Evolutionary conservation across 2,888 invertebrate species (phyloP).

Genomic region (Nemotelus nigrinus): DNA sequence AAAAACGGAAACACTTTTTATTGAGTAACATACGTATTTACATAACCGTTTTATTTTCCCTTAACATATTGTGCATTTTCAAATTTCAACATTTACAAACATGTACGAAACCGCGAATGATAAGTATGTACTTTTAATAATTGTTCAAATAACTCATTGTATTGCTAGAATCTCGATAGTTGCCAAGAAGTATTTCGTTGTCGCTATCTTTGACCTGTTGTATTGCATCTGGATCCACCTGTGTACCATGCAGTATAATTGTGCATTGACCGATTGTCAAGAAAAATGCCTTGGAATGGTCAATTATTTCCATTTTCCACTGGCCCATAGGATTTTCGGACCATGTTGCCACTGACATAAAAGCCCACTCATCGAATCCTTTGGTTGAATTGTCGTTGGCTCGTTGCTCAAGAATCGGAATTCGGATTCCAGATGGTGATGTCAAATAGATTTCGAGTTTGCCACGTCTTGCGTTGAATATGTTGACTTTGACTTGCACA

Average conservation of each 20-base stretch:
- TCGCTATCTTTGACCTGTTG: neutral
- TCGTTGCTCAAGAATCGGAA: slow-evolving; percentile 77
- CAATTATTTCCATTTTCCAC: slow-evolving; percentile 70
- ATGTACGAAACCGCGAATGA: no score
- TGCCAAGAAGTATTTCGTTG: no score
- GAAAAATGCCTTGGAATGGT: slow-evolving; percentile 52
- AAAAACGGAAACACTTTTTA: no score
- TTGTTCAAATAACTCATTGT: no score
- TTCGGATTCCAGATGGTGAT: slow-evolving; percentile 82
- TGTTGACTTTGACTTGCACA: slow-evolving; percentile 78
- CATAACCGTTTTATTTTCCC: no score
- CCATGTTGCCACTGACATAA: slow-evolving; percentile 92
- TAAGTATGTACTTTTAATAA: no score
- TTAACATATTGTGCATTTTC: no score
- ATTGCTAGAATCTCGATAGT: no score
- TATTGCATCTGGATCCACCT: slow-evolving; percentile 15
- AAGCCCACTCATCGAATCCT: slow-evolving; percentile 85
- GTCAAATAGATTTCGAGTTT: slow-evolving; percentile 77
- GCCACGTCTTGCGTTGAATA: slow-evolving; percentile 79
- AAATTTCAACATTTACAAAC: no score
- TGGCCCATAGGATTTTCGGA: slow-evolving; percentile 81
- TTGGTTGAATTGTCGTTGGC: slow-evolving; percentile 73
- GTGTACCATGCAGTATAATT: slow-evolving; percentile 52
- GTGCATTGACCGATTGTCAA: slow-evolving; percentile 49
- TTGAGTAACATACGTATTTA: no score